These are phyloP conservation scores for Deroptyus accipitrinus DNA, from an alignment of 2,113 vertebrate species.

Conservation along the genomic window DNA sequence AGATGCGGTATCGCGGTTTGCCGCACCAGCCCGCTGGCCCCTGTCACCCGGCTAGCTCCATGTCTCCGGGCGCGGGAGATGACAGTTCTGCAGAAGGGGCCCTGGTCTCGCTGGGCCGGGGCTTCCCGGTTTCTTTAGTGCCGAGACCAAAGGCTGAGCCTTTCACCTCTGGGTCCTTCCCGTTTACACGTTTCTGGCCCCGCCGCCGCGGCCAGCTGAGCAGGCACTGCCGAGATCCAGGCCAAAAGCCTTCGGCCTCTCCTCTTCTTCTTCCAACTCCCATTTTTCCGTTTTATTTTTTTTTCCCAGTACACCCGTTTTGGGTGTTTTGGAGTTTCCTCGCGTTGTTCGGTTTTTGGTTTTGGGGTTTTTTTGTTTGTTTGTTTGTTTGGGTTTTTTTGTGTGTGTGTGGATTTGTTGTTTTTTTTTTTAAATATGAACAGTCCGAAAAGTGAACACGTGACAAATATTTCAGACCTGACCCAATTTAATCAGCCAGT, in stretches of 20 bases:
- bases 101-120: fast-evolving
- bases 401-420: not conserved
- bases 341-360: not conserved
- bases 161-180: too few relatives aligned
- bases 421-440: not conserved
- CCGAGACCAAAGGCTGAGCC: not conserved
- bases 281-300: fast-evolving
- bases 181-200: too few relatives aligned
- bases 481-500: not conserved
- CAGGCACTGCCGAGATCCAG: not conserved
- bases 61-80: fast-evolving
- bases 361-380: not conserved
- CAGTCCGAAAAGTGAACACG: not conserved
- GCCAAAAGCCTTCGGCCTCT: not conserved
- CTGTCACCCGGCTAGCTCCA: not conserved
- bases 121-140: not conserved
- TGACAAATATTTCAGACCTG: slow-evolving; percentile 6
- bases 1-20: not conserved
- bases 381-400: not conserved
- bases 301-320: not conserved
- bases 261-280: not conserved
- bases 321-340: not conserved
- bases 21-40: too few relatives aligned
- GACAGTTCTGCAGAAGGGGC: too few relatives aligned
- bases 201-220: not conserved